Evolutionary conservation across 2,888 invertebrate species (phyloP).

Genomic region (Halocaridina rubra): DNA sequence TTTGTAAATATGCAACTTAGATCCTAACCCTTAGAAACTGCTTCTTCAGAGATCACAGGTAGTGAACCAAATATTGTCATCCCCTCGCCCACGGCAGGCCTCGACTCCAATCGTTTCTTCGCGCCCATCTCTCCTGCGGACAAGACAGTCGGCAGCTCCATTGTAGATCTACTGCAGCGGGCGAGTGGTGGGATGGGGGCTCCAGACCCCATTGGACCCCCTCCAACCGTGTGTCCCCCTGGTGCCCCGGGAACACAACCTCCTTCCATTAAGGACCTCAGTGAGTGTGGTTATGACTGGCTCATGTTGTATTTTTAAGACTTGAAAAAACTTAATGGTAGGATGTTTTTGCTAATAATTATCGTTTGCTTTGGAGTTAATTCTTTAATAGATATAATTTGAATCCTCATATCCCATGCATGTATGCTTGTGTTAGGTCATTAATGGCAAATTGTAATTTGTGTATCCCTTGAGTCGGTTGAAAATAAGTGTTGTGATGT

Average conservation of each 20-base stretch:
- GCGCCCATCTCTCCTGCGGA: constrained; percentile 61
- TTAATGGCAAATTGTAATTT: too few species aligned
- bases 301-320: too few species aligned
- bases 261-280: constrained; percentile 49
- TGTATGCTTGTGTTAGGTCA: too few species aligned
- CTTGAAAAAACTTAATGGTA: too few species aligned
- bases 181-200: constrained; percentile 19
- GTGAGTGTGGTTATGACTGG: constrained; percentile 7
- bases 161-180: constrained; percentile 43
- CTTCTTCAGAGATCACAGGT: constrained; percentile 42
- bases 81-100: constrained; percentile 34
- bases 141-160: constrained; percentile 50
- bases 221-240: constrained; percentile 37
- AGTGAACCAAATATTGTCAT: constrained; percentile 48
- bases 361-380: too few species aligned
- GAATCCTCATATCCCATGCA: too few species aligned
- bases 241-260: constrained; percentile 29
- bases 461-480: too few species aligned
- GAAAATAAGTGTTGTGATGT: too few species aligned
- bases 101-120: constrained; percentile 58
- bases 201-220: constrained; percentile 31
- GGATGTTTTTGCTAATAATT: too few species aligned
- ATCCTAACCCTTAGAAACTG: constrained; percentile 15
- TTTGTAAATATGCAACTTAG: not conserved
- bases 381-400: too few species aligned